Base-by-base conservation (phyloP, 2,797 vertebrate genomes). In the Molossus molossus region DNA sequence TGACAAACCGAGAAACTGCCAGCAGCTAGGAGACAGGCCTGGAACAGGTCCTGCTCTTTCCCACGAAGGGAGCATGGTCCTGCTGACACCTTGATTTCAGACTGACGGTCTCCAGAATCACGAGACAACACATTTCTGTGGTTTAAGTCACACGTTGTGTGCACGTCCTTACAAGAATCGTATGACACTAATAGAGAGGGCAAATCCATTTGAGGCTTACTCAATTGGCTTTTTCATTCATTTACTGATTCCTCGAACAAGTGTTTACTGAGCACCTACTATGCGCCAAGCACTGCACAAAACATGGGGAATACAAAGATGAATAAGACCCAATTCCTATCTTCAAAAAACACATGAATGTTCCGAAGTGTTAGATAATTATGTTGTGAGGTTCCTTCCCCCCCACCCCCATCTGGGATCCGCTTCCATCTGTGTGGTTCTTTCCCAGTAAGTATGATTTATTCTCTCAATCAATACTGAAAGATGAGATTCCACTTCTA, bases 401-500 rank as follows among this genome's bases (percentile, higher is more conserved):
- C 53, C 9, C 29, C 33, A 90, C 53, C 9, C 29, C 6, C 29
- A 11, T 72, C 69, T 67, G 45, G 64, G 40, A 77, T 82, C 88
- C 8, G 50, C 40, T 83, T 96, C 40, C 33, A 62, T 85, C 57
- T 91, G 18, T 67, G 25, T 72, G 48, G 5, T 93, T 93, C 76
- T 97, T 94, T 95, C 72, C 89, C 69, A 95, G 72, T 81, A 94
- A 90, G 70, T 57, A 73, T 72, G 80, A 96, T 96, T 94, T 95
- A 94, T 88, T 92, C 50, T 53, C 23, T 57, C 67, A 91, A 58
- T 58, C 29, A 23, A 93, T 82, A n/a, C n/a, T 15, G 21, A 83
- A 82, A 88, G 25, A 83, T 7, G 84, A 48, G 81, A 76, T 76
- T 95, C 83, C 45, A 70, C 77, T 94, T 95, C 73, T 70, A 62